A percentile compares a stretch with the other conserved stretches of the same genome.
Evolutionary conservation across 92 coral and sea anemone genomes (phyloP).

Genomic region (Palythoa caribaeorum): DNA sequence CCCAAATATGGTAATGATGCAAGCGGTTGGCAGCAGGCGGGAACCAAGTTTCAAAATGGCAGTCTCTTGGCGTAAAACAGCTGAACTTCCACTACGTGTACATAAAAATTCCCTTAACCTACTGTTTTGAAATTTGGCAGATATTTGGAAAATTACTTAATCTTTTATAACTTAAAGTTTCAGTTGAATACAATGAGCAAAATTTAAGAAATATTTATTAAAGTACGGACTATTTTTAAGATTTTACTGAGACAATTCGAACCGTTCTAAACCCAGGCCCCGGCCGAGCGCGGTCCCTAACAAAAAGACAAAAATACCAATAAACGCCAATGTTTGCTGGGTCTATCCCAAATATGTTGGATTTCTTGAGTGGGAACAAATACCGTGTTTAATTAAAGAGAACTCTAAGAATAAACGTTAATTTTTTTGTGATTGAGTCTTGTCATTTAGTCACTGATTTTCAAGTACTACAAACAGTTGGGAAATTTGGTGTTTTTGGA

Average conservation of each 20-base stretch:
- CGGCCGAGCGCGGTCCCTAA: slow-evolving; percentile 30
- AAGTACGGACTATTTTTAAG: slow-evolving; percentile 2
- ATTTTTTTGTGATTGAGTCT: too few species aligned
- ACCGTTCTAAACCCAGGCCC: slow-evolving; percentile 33
- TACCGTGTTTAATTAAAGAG: too few species aligned
- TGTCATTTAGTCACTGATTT: too few species aligned
- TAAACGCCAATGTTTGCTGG: too few species aligned
- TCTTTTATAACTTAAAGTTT: not conserved
- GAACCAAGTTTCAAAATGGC: slow-evolving; percentile 21
- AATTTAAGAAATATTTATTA: not conserved
- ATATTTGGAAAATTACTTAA: not conserved
- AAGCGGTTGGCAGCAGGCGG: not conserved
- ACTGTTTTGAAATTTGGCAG: not conserved
- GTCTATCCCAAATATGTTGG: too few species aligned
- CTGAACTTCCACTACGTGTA: slow-evolving; percentile 7
- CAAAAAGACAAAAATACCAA: too few species aligned
- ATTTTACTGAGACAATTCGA: not conserved
- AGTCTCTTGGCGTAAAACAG: not conserved
- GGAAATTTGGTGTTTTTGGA: too few species aligned
- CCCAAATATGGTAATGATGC: slow-evolving; percentile 16
- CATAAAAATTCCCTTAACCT: not conserved
- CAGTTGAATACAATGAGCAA: not conserved
- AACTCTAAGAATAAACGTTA: too few species aligned
- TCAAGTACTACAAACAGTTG: too few species aligned
- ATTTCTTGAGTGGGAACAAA: too few species aligned